Evolutionary conservation across 2,797 vertebrate genomes (phyloP).

Genomic region (Antennarius maculatus): DNA sequence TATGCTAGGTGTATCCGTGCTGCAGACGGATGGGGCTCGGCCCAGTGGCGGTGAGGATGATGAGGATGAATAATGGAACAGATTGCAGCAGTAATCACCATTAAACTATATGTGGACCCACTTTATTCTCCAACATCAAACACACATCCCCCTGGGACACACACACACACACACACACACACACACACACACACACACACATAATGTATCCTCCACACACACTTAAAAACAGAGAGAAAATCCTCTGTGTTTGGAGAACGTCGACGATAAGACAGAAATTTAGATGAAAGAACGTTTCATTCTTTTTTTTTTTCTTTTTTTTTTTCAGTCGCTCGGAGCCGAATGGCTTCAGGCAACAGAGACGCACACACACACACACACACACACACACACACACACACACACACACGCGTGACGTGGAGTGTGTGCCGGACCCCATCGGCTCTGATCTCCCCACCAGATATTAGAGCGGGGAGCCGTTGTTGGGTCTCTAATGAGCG

Average conservation of each 20-base stretch:
- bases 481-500: constrained; percentile 52
- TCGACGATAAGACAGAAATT: constrained; percentile 87
- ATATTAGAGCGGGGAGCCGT: constrained; percentile 38
- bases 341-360: constrained; percentile 80
- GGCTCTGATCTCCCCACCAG: constrained; percentile 54
- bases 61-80: constrained; percentile 77
- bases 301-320: constrained; percentile 65
- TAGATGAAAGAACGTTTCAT: constrained; percentile 85
- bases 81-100: constrained; percentile 80
- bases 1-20: not conserved
- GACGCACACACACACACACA: not conserved
- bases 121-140: constrained; percentile 74
- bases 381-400: no score
- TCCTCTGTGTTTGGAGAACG: constrained; percentile 70
- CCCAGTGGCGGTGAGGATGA: constrained; percentile 39
- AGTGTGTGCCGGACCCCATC: no score
- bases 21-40: constrained; percentile 1
- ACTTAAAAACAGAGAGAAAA: constrained; percentile 77
- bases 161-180: constrained; percentile 72
- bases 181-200: constrained; percentile 74
- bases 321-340: constrained; percentile 70
- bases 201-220: constrained; percentile 60
- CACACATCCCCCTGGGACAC: constrained; percentile 75
- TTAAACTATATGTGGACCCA: constrained; percentile 74
- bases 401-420: no score